Conservation (phyloP, 2,113 vertebrate species). For the Coturnix japonica region DNA sequence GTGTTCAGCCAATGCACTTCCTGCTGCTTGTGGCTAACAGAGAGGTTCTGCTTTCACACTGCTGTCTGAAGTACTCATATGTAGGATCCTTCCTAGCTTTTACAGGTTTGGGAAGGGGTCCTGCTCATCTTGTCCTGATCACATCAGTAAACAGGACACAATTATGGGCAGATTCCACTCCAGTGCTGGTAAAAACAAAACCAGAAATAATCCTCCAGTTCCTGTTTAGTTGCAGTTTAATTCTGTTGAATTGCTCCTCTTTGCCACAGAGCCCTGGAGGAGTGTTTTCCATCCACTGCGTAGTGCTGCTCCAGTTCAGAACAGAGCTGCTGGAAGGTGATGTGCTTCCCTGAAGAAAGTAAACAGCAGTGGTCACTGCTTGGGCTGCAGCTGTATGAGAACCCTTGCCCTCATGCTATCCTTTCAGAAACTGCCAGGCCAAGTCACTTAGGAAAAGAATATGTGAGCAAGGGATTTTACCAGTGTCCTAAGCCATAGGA, state of each 20-base stretch:
- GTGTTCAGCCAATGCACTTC: background rate
- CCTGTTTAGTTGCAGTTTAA: background rate
- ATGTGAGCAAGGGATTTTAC: background rate
- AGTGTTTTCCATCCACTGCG: background rate
- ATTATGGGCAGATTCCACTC: background rate
- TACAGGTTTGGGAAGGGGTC: background rate
- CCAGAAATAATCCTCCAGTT: background rate
- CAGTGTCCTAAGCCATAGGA: fast-evolving
- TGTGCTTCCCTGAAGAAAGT: background rate
- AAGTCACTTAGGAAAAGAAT: background rate
- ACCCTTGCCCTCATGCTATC: background rate
- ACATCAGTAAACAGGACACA: background rate
- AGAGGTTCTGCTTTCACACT: background rate
- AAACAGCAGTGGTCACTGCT: background rate
- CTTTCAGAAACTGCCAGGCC: background rate
- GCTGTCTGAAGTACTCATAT: background rate
- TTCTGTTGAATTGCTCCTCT: background rate
- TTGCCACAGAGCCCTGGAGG: background rate
- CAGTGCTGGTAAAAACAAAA: background rate
- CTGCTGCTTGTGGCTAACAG: background rate
- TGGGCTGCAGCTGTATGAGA: fast-evolving
- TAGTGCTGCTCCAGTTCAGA: background rate
- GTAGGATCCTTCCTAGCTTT: background rate
- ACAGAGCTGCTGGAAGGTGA: background rate
- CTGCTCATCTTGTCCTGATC: background rate